These are phyloP conservation scores for Addax nasomaculatus DNA, from an alignment of 2,113 vertebrate species.

Conservation along the genomic window DNA sequence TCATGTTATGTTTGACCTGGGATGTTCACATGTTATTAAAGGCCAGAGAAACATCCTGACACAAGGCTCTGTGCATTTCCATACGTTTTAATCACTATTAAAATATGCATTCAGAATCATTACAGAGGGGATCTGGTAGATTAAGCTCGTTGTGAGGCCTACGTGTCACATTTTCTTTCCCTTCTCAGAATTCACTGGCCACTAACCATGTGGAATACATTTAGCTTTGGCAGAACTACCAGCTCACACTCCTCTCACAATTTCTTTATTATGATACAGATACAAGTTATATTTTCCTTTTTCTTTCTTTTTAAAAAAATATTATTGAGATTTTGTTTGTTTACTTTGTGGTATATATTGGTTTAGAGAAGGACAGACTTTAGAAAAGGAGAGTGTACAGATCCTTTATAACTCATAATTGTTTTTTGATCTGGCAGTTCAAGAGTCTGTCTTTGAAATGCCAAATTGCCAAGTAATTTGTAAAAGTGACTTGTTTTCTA, in stretches of 20 bases:
- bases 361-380: not conserved
- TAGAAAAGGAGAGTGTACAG: not conserved
- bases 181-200: conserved; percentile 33
- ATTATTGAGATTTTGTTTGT: not conserved
- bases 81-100: conserved; percentile 60
- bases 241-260: not conserved
- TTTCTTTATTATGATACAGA: conserved; percentile 55
- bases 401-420: not conserved
- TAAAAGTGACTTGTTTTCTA: conserved; percentile 46
- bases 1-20: conserved; percentile 65
- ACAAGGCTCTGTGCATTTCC: conserved; percentile 24
- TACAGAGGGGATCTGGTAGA: conserved; percentile 29
- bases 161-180: conserved; percentile 16
- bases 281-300: not conserved
- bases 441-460: conserved; percentile 54
- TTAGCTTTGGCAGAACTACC: conserved; percentile 5
- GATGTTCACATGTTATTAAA: conserved; percentile 42
- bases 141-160: conserved; percentile 46
- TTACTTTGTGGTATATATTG: not conserved
- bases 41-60: conserved; percentile 55
- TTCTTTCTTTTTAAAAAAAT: not conserved
- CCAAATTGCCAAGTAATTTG: conserved; percentile 26
- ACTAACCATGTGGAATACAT: conserved; percentile 60
- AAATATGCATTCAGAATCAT: conserved; percentile 38
- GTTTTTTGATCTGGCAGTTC: not conserved